Evolutionary conservation across 92 coral and sea anemone genomes (phyloP).

Genomic region (Palythoa grandiflora): DNA sequence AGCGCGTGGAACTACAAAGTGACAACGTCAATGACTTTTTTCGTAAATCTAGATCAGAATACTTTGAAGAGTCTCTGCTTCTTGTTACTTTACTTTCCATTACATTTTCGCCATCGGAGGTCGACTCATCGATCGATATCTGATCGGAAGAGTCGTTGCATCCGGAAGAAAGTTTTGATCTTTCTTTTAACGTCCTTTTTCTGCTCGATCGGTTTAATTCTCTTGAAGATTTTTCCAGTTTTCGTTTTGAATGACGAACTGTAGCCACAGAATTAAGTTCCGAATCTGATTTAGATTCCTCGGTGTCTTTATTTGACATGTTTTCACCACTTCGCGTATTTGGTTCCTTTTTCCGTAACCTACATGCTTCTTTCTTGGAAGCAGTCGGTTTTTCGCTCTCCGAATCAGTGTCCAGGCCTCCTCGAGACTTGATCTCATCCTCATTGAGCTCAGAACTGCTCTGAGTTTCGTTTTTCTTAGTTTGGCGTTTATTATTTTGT

Average conservation of each 20-base stretch:
- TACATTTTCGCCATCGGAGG: conserved; percentile 67
- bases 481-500: background rate
- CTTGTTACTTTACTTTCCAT: conserved; percentile 60
- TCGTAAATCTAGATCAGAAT: conserved; percentile 84
- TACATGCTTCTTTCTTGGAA: conserved; percentile 42
- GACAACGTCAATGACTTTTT: conserved; percentile 82
- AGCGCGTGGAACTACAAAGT: conserved; percentile 72
- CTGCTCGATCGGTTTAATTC: conserved; percentile 16
- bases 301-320: conserved; percentile 25
- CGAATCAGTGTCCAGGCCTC: conserved; percentile 42
- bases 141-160: conserved; percentile 63
- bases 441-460: conserved; percentile 41
- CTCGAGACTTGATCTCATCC: conserved; percentile 51
- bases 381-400: conserved; percentile 54
- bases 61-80: conserved; percentile 61
- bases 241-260: conserved; percentile 36
- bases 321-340: conserved; percentile 26
- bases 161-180: conserved; percentile 6
- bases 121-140: conserved; percentile 70
- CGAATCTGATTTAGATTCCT: conserved; percentile 30
- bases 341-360: conserved; percentile 23
- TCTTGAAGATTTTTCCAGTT: conserved; percentile 24
- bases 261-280: conserved; percentile 23
- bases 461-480: conserved; percentile 29
- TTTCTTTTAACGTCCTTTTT: conserved; percentile 41